These are phyloP conservation scores for Clusia tigrina DNA, from an alignment of 2,888 invertebrate species.

Conservation along the genomic window DNA sequence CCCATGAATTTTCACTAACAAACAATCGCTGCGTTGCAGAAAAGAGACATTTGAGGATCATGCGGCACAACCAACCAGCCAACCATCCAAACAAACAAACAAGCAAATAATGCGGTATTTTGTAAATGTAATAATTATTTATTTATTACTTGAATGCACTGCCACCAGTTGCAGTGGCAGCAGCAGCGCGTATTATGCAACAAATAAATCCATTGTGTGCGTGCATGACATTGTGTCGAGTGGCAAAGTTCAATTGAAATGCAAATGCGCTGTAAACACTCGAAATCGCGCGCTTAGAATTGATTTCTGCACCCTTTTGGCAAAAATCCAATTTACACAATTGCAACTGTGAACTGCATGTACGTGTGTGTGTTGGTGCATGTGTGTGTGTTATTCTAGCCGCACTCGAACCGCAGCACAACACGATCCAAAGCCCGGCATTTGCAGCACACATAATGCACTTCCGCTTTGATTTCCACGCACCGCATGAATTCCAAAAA, in stretches of 20 bases:
- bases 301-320: not conserved
- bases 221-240: too few relatives aligned
- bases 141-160: too few relatives aligned
- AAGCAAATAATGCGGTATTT: too few relatives aligned
- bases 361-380: not conserved
- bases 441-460: not conserved
- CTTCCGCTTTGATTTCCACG: too few relatives aligned
- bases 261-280: constrained; percentile 42
- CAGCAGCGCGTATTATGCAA: constrained; percentile 35
- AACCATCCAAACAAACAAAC: too few relatives aligned
- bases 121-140: too few relatives aligned
- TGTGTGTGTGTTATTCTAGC: too few relatives aligned
- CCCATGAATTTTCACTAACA: too few relatives aligned
- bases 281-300: not conserved
- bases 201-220: constrained; percentile 56
- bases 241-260: constrained; percentile 52
- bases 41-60: too few relatives aligned
- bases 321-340: not conserved
- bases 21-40: too few relatives aligned
- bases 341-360: not conserved
- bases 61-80: too few relatives aligned
- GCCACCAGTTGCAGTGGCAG: not conserved
- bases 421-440: not conserved
- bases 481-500: not conserved
- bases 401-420: not conserved